Conservation (phyloP, 2,113 vertebrate genomes). For the Oxygymnocypris stewartii region DNA sequence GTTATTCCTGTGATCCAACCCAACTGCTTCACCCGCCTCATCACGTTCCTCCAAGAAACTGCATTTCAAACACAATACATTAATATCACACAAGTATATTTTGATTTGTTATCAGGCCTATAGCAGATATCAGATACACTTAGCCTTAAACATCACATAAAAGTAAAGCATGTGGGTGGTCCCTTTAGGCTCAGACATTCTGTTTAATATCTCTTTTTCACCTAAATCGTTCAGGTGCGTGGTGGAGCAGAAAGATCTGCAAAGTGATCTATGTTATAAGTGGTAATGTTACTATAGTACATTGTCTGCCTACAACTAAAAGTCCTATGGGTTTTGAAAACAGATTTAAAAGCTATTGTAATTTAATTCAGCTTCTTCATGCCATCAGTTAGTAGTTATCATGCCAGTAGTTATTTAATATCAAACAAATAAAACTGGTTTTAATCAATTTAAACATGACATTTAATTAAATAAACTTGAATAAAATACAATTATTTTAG, state of each 20-base stretch:
- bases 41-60: slow-evolving; percentile 72
- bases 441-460: background rate
- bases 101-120: background rate
- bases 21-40: slow-evolving; percentile 67
- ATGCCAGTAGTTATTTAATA: background rate
- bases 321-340: background rate
- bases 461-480: background rate
- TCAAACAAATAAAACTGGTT: background rate
- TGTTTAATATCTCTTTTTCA: background rate
- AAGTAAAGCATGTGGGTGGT: background rate
- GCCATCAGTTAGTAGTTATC: background rate
- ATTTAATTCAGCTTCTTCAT: background rate
- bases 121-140: background rate
- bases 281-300: background rate
- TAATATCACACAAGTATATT: background rate
- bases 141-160: background rate
- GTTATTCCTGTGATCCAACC: slow-evolving; percentile 73
- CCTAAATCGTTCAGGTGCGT: background rate
- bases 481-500: background rate
- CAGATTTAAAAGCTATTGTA: background rate
- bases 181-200: background rate
- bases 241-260: background rate
- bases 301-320: background rate
- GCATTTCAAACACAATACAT: slow-evolving; percentile 10
- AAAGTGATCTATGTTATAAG: background rate